Base-by-base conservation (phyloP, 2,797 vertebrate species). In the Columba guinea region DNA sequence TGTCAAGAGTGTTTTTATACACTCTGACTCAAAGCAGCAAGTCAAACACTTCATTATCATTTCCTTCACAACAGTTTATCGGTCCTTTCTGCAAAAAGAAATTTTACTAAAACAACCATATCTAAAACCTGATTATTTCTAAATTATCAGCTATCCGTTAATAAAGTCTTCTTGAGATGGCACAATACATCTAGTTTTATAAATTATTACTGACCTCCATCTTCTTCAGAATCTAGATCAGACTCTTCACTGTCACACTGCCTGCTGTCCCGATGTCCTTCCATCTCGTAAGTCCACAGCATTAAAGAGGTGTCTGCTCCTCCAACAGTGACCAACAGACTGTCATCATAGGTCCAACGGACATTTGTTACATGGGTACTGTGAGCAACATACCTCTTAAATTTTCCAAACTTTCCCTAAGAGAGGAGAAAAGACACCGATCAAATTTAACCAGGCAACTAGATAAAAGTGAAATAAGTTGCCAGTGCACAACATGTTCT, bases 301-400 rank as follows among this genome's bases (percentile, higher is more conserved):
- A 99, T 99, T 83, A 99, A 98, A 93, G 99, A 99, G 37, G 98
- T 99, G 97, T 99, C 99, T 14, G 98, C 97, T 51, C 99, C 99
- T 53, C 99, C 99, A 27, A 98, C 98, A 13, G 99, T 99, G 82
- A 99, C 98, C 97, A 99, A 96, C 96, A 99, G 98, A 93, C 98
- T 97, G 97, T 99, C 99, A 13, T 99, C 99, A 0, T 99, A 98
- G 53, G 98, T 98, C 99, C 99, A 99, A 30, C 99, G 98, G 73
- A 99, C 99, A 46, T 99, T 99, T 63, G 99, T 99, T 86, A 99
- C 99, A 20, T 99, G 99, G 56, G 99, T 98, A 95, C 99, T 99
- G 97, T 99, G 99, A 77, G 99, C 99, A 97, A 99, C 98, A 4
- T 99, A 99, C 71, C 98, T 98, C 97, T 99, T 99, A 97, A 99